Evolutionary conservation across 2,797 vertebrate species (phyloP), one percentile per base, ranked within the genome.

Genomic region (Avahi laniger): DNA sequence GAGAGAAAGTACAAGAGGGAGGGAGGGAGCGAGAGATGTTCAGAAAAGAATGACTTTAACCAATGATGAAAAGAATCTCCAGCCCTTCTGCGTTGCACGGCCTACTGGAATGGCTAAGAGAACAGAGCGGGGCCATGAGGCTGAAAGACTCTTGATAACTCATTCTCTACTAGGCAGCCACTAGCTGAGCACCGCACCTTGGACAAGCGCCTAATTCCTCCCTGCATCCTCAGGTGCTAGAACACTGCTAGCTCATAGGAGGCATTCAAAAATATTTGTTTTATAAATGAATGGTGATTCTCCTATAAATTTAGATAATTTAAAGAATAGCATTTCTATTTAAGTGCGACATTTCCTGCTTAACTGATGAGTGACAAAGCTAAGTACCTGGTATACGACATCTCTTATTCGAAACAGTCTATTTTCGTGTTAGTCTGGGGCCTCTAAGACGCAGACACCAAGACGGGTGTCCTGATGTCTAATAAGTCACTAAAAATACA

Each of bases 111-210:
- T 20, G 38, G 33, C 65, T 15, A 12, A 43, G 22, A 78, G 54
- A n/a, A 26, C n/a, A 52, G 28, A 48, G 65, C 7, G 3, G 18
- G 12, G 4, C 0, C 3, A 0, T 7, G 14, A 28, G 35, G 13
- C 18, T 52, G 61, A 35, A 70, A 13, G 20, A 35, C 8, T 38
- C 38, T 26, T 1, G 24, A 2, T 2, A 33, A 43, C 15, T 48
- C 17, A 1, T 5, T 5, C 41, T 35, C 89, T n/a, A 11, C 17
- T 1, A 33, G 1, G 7, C 2, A 38, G 38, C 17, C 59, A 26
- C 7, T 10, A 26, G 54, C 65, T 24, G 9, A 75, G 20, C 33
- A 7, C 30, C 26, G 17, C 24, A 13, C 7, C 28, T 30, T 4
- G 9, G 33, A 90, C 20, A 6, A 69, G 5, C 3, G 6, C n/a